Evolutionary conservation across 2,113 vertebrate species (phyloP), one percentile per base, ranked within the genome.

Genomic region (Fregetta grallaria): DNA sequence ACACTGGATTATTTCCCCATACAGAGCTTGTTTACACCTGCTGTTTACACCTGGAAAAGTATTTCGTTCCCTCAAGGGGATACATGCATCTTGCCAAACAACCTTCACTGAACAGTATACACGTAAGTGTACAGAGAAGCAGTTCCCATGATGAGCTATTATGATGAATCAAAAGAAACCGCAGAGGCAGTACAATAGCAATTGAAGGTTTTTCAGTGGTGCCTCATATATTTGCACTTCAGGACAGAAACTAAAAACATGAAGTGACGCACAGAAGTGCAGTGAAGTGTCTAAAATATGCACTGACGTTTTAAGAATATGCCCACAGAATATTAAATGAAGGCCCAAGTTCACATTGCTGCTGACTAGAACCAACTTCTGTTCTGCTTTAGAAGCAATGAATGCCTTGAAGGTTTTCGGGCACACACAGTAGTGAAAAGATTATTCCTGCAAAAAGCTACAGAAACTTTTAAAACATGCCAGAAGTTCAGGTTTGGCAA

Each of bases 261-360:
- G 76, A 95, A 93, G 86, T 94, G 93, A 93, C 3, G 44, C 90
- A 94, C 66, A 93, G 71, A 93, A 94, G 67, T 87, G 68, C 87
- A 90, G 45, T 71, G 75, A 92, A 96, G 76, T 79, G 76, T 85
- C 93, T 93, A 92, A 96, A 95, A 96, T 95, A 82, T 86, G 80
- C 80, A 67, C 58, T 95, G 97, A 95, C 2, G 22, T 95, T 95
- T 93, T 79, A 92, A 83, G 83, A 89, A 73, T 91, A 79, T 93
- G 90, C 67, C 62, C 56, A 86, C 45, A 73, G 96, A 96, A 96
- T 97, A 95, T 92, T 93, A 94, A 96, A 30, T 92, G 85, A 83
- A 83, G 62, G 27, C 70, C 27, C 1, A 2, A 63, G 71, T 72
- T 89, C 34, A 17, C 67, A 44, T 27, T 87, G 76, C 65, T 95